Evolutionary conservation across 2,113 vertebrate species (phyloP), one percentile per base, ranked within the genome.

Genomic region (Eclectus roratus): DNA sequence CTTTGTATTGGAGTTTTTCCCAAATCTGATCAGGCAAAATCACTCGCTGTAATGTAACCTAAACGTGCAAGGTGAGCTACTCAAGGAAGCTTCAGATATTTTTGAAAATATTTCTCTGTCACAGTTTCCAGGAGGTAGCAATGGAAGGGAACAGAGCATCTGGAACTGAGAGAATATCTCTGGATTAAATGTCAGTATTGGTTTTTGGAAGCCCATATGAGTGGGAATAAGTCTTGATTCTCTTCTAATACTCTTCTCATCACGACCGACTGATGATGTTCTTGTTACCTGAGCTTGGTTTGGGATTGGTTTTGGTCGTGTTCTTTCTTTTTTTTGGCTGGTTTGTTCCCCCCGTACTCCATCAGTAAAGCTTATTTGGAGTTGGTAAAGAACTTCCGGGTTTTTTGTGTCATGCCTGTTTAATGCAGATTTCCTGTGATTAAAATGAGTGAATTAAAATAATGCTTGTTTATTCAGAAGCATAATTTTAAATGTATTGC

Each of bases 1-100:
- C 25, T 78, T 61, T 13, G 3, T 53, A 7, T 50, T 9, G 35
- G 28, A 50, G 16, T 28, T 43, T 44, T 87, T 47, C 23, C 46
- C 11, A 20, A 8, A 49, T 16, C 9, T 13, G 9, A 12, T 35
- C 8, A 25, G 18, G 55, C 16, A 44, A 7, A 33, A 29, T 16
- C 17, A 9, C 7, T 72, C 8, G 1, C 17, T 20, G 9, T 33
- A 33, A 17, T 25, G 3, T 39, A 9, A 83, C 25, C 6, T 29
- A 18, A 72, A 14, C 17, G 17, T 10, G 2, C 1, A 10, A 20
- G 5, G 13, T 13, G 2, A 2, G 8, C 27, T 72, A 12, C 9
- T 87, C 7, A 47, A 20, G 29, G 17, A 15, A 37, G 6, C 5
- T 63, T 78, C 1, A 37, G 11, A 15, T 66, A 1, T 11, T 13